Conservation (phyloP, 1,140 invertebrate species). For the Hypothenemus hampei region DNA sequence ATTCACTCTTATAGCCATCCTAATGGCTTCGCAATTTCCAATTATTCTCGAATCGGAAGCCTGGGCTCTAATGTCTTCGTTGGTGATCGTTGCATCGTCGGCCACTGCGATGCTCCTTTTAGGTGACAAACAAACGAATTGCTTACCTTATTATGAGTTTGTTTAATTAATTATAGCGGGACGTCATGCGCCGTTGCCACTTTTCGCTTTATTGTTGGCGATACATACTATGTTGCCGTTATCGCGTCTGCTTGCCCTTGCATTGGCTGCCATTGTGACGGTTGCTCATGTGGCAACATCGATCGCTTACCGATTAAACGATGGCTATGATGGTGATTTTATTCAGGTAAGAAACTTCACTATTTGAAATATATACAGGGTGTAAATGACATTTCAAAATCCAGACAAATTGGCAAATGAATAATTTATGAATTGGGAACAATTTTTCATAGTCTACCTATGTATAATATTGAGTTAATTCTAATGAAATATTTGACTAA, state of each 20-base stretch:
- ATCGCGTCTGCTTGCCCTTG: constrained; percentile 56
- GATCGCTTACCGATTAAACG: constrained; percentile 46
- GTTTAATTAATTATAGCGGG: constrained; percentile 38
- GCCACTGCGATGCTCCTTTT: constrained; percentile 49
- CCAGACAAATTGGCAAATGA: no score
- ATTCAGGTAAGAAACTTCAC: constrained; percentile 50
- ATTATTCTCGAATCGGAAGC: constrained; percentile 51
- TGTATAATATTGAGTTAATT: no score
- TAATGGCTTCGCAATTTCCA: constrained; percentile 50
- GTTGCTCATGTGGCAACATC: constrained; percentile 54
- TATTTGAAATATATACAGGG: no score
- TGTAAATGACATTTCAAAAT: no score
- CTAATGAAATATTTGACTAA: no score
- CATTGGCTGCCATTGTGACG: constrained; percentile 55
- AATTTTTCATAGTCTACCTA: no score
- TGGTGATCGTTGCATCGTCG: constrained; percentile 48
- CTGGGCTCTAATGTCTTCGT: constrained; percentile 49
- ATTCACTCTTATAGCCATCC: constrained; percentile 47
- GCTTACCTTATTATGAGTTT: neutral
- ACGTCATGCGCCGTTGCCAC: constrained; percentile 55
- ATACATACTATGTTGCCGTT: constrained; percentile 69
- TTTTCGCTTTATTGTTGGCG: constrained; percentile 62
- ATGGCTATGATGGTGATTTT: constrained; percentile 46
- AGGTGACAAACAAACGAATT: constrained; percentile 6
- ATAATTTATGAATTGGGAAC: no score